Evolutionary conservation across 2,888 invertebrate genomes (phyloP).

Genomic region (Drosophila neoperkinsi): DNA sequence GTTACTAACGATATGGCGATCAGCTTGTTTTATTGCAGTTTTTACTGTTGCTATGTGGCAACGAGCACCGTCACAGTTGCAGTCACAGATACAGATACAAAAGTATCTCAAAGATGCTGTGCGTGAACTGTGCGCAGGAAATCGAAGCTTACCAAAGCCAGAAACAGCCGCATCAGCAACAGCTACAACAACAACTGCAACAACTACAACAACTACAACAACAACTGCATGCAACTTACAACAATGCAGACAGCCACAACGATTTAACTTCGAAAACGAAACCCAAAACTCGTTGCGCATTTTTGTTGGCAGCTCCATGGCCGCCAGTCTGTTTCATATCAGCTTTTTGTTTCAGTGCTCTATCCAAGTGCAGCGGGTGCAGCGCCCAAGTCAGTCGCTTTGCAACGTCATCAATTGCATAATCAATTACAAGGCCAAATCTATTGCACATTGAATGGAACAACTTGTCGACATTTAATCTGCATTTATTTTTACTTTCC

Average conservation of each 20-base stretch:
- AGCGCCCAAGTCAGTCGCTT: not conserved
- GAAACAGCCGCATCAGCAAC: conserved; percentile 20
- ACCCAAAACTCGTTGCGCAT: conserved; percentile 62
- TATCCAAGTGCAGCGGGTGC: not conserved
- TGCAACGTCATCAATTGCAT: not conserved
- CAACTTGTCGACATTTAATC: no score
- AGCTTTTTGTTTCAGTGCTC: conserved; percentile 52
- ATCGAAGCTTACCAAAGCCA: conserved; percentile 58
- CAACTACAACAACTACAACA: not conserved
- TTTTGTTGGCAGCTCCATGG: conserved; percentile 44
- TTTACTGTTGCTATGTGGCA: conserved; percentile 8
- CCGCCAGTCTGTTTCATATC: conserved; percentile 57
- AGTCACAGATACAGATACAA: conserved; percentile 42
- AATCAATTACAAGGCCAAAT: no score
- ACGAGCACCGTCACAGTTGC: conserved; percentile 26
- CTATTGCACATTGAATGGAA: no score
- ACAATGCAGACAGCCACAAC: conserved; percentile 42
- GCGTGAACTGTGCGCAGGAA: conserved; percentile 53
- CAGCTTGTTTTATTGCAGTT: not conserved
- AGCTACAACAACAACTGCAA: conserved; percentile 4
- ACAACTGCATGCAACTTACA: conserved; percentile 5
- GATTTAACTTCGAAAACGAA: conserved; percentile 56
- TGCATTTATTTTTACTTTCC: not conserved
- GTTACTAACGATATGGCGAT: not conserved
- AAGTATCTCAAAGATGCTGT: conserved; percentile 52